These are phyloP conservation scores for Corythoichthys haematopterus DNA, from an alignment of 2,113 vertebrate species.

Conservation along the genomic window DNA sequence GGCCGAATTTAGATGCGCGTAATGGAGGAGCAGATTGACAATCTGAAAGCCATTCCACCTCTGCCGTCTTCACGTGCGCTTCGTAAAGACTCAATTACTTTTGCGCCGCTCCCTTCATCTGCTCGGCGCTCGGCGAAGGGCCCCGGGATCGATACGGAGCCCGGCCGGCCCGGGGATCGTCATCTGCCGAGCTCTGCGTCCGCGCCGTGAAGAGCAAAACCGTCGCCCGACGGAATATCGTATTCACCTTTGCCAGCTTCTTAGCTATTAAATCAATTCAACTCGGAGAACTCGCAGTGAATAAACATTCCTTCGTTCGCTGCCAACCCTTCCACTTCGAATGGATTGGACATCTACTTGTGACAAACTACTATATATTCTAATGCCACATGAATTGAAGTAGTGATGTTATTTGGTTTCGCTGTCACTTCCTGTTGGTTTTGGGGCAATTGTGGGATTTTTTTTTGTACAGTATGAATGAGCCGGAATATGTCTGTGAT, in stretches of 20 bases:
- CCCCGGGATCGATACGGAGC: slow-evolving; percentile 46
- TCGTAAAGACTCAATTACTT: slow-evolving; percentile 56
- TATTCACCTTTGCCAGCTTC: neutral
- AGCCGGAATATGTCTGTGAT: too few species aligned
- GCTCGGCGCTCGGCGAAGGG: slow-evolving; percentile 38
- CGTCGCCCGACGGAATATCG: neutral
- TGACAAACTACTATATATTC: too few species aligned
- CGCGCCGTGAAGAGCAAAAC: neutral
- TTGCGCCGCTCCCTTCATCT: slow-evolving; percentile 43
- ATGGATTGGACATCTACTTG: too few species aligned
- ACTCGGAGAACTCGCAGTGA: too few species aligned
- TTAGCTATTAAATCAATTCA: too few species aligned
- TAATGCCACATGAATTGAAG: too few species aligned
- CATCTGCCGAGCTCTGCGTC: neutral
- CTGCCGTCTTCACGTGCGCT: slow-evolving; percentile 27
- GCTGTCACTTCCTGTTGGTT: too few species aligned
- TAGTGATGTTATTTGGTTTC: too few species aligned
- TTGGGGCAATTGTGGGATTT: too few species aligned
- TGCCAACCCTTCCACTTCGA: too few species aligned
- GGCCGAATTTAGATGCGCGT: slow-evolving; percentile 3
- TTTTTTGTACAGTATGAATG: too few species aligned
- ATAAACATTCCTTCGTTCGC: too few species aligned
- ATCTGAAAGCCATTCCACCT: slow-evolving; percentile 45
- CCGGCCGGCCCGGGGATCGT: neutral
- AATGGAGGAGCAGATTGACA: slow-evolving; percentile 15